Percentiles rank a stretch among this genome's conserved stretches.
Evolutionary conservation across 2,113 vertebrate species (phyloP).

Genomic region (Tinamus guttatus): DNA sequence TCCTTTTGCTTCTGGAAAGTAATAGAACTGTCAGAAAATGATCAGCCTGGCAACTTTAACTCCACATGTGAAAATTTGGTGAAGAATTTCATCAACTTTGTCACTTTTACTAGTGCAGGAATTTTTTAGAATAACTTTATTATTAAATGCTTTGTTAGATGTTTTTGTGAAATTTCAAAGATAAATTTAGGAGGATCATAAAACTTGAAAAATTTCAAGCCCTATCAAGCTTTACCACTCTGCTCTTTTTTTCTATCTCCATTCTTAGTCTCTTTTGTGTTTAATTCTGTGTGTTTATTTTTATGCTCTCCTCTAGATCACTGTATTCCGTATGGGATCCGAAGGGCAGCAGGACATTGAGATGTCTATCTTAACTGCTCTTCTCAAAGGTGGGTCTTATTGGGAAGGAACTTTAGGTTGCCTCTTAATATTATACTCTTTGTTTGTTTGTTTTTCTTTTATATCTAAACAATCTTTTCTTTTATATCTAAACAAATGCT

Average conservation of each 20-base stretch:
- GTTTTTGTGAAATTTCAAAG: neutral
- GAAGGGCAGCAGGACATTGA: constrained; percentile 97
- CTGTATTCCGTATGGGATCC: constrained; percentile 95
- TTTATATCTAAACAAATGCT: neutral
- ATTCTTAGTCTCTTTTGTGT: neutral
- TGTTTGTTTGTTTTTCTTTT: accelerated
- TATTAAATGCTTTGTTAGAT: neutral
- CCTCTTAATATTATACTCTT: neutral
- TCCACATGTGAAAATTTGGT: neutral
- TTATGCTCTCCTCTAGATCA: constrained; percentile 82
- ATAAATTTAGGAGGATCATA: neutral
- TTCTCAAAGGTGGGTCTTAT: constrained; percentile 90
- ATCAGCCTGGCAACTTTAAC: neutral
- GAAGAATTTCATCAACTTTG: neutral
- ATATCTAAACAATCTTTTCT: neutral
- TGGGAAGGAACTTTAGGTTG: neutral
- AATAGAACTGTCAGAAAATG: neutral
- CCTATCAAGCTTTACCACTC: neutral
- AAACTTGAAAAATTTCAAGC: neutral
- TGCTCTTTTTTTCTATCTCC: neutral
- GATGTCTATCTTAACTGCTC: constrained; percentile 97
- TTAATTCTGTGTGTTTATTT: neutral
- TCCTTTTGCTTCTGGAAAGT: neutral
- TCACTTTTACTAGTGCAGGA: neutral
- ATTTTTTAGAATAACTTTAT: neutral